Percentiles rank a stretch among this genome's conserved stretches.
These are phyloP conservation scores for Phaetusa simplex DNA, from an alignment of 2,113 vertebrate species.

Conservation along the genomic window DNA sequence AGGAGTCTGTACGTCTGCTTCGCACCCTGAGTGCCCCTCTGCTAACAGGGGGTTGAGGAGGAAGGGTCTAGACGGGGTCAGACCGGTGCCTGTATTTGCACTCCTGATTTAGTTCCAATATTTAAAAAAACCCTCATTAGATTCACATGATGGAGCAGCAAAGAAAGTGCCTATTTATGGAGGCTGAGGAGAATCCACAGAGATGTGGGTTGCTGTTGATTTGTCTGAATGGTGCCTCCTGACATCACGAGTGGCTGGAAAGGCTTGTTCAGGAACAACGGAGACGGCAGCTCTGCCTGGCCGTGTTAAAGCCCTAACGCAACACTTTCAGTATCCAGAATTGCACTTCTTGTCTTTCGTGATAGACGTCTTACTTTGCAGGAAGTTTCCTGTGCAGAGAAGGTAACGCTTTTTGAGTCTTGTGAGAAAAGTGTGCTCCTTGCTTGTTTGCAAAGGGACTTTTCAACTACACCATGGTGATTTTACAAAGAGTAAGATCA, in stretches of 20 bases:
- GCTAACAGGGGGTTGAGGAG: neutral
- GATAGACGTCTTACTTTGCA: neutral
- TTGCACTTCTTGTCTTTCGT: neutral
- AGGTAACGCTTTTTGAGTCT: neutral
- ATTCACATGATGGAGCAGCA: conserved; percentile 25
- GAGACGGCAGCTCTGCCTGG: neutral
- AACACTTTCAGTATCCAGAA: neutral
- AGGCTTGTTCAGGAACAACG: neutral
- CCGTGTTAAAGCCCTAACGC: neutral
- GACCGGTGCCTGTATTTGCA: neutral
- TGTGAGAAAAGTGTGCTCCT: neutral
- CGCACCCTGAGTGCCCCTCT: fast-evolving
- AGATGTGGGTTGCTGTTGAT: conserved; percentile 10
- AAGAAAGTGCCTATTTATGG: conserved; percentile 42
- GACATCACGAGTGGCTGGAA: conserved; percentile 24
- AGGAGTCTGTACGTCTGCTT: neutral
- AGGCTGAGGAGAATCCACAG: neutral
- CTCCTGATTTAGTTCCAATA: neutral
- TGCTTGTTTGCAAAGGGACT: neutral
- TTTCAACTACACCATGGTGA: neutral
- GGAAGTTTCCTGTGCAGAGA: neutral
- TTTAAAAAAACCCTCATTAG: neutral
- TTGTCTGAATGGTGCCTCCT: conserved; percentile 4
- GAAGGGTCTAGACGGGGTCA: neutral
- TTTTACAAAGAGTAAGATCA: neutral